Evolutionary conservation across 2,113 vertebrate species (phyloP).

Genomic region (Elephantulus edwardii): DNA sequence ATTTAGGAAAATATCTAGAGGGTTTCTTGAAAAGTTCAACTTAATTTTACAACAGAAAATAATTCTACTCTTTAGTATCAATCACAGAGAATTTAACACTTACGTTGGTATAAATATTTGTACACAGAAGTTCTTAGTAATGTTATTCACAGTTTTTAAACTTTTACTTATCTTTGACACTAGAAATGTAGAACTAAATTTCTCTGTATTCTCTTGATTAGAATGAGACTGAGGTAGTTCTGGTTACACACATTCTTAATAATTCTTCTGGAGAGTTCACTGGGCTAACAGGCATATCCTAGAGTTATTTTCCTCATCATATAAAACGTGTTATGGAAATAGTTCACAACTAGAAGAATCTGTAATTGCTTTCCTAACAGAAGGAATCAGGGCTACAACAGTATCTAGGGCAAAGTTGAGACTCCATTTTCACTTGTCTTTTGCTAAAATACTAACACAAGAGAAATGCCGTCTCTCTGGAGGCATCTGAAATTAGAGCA

Average conservation of each 20-base stretch:
- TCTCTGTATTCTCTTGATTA: neutral
- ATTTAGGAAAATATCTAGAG: neutral
- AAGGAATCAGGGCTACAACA: neutral
- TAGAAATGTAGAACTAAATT: neutral
- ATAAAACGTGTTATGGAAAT: neutral
- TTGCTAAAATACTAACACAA: neutral
- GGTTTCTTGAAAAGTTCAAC: neutral
- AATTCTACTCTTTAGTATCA: neutral
- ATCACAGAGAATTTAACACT: neutral
- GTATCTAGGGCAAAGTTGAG: neutral
- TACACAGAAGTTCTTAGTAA: neutral
- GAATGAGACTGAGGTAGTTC: neutral
- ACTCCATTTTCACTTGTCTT: neutral
- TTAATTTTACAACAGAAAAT: neutral
- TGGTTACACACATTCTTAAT: neutral
- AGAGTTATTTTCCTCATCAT: neutral
- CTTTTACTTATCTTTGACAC: neutral
- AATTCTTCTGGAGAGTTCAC: neutral
- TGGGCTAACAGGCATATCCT: rapidly evolving
- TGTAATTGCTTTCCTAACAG: neutral
- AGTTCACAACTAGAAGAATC: neutral
- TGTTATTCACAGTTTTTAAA: neutral
- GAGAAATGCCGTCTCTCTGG: neutral
- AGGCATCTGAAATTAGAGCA: neutral
- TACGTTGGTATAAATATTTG: neutral